phyloP scores from a whole-genome alignment of 2,888 invertebrate species.

The Lordiphosa andalusiaca region DNA sequence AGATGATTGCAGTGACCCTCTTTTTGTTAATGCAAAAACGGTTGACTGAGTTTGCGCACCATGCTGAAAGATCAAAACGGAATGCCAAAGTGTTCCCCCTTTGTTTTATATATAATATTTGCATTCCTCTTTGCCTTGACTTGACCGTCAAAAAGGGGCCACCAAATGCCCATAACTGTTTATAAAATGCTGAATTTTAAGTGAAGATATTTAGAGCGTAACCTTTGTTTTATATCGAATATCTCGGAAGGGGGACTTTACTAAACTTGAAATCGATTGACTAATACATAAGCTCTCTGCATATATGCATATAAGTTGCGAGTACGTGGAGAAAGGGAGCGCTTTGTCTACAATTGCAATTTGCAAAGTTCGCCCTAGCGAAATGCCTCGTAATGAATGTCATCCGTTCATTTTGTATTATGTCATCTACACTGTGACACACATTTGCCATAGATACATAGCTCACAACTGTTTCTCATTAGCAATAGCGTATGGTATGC shows the following conservation, averaged over 20 bases:
- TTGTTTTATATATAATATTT: slow-evolving; percentile 2
- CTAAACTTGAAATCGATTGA: neutral
- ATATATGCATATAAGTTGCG: neutral
- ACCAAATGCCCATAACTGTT: slow-evolving; percentile 30
- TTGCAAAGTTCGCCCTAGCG: slow-evolving; percentile 28
- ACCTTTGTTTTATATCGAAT: slow-evolving; percentile 15
- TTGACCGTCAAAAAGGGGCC: slow-evolving; percentile 8
- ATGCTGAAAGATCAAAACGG: slow-evolving; percentile 9
- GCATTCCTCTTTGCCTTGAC: neutral
- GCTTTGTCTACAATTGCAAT: slow-evolving; percentile 35
- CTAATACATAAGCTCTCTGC: neutral
- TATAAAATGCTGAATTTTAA: neutral
- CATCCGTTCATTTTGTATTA: slow-evolving; percentile 76
- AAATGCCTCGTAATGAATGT: slow-evolving; percentile 74
- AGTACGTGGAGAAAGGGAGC: slow-evolving; percentile 22
- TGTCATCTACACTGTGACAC: slow-evolving; percentile 56
- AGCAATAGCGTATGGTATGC: slow-evolving; percentile 42
- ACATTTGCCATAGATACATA: slow-evolving; percentile 28
- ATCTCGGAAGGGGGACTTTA: slow-evolving; percentile 6
- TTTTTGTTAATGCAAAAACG: neutral
- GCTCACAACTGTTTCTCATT: slow-evolving; percentile 60
- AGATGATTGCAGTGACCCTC: neutral
- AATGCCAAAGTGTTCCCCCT: slow-evolving; percentile 1
- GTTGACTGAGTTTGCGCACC: slow-evolving; percentile 13
- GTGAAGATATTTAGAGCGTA: slow-evolving; percentile 54